Evolutionary conservation across 2,113 vertebrate species (phyloP), one percentile per base, ranked within the genome.

Genomic region (Zosterops hypoxanthus): DNA sequence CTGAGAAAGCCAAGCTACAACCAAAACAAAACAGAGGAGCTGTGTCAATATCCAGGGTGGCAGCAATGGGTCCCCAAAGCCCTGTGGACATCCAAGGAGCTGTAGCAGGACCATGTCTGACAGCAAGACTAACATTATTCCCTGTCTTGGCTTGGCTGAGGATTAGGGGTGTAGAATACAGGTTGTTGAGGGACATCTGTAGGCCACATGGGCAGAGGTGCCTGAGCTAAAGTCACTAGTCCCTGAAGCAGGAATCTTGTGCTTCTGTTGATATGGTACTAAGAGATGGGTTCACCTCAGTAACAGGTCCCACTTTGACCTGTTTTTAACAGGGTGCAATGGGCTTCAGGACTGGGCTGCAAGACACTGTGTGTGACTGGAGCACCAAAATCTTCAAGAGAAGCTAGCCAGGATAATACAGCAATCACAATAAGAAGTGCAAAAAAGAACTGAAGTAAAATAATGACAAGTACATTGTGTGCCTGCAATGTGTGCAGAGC

Each of bases 11-110:
- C 63, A 65, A 79, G 60, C 21, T 42, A 12, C 11, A 68, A 19
- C 20, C 0, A 2, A 76, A 82, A 47, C 22, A 47, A 34, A 73
- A 55, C 15, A 66, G 31, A 53, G 16, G 34, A 66, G 21, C 19
- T 56, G 15, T 28, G 24, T 63, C 1, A 2, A 24, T 75, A 75
- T 12, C 33, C 2, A 4, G 23, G 24, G 13, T 20, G 56, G 18
- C 52, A 79, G 33, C 0, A 1, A 26, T 8, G 11, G 55, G 31
- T 77, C 41, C 7, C 5, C 50, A 50, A 63, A 33, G 63, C 15
- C 21, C 23, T 2, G 1, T 0, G 1, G 36, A 31, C 1, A 0
- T 53, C 28, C 25, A 8, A 1, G 53, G 8, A 23, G 23, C 57
- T 88, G 66, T 72, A 49, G 29, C 25, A 80, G 53, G 53, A 47